Conservation (phyloP, 2,888 invertebrate species). For the Spialia ferax region DNA sequence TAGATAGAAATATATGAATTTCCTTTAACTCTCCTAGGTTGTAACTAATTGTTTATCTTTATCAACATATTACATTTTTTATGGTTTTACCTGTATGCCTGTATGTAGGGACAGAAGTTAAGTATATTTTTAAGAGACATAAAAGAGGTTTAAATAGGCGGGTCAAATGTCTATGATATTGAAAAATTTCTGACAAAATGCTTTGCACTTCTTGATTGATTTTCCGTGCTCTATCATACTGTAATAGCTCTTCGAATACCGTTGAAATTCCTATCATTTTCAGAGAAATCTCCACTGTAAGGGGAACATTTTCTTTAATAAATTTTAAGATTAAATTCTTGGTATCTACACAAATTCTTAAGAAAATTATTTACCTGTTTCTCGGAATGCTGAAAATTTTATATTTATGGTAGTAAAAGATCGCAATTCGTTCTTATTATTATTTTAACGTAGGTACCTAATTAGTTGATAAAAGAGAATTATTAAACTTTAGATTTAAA, state of each 20-base stretch:
- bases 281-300: background rate
- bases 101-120: no score
- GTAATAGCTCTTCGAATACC: conserved; percentile 20
- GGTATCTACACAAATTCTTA: background rate
- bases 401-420: background rate
- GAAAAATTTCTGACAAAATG: conserved; percentile 4
- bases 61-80: background rate
- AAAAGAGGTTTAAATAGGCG: background rate
- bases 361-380: background rate
- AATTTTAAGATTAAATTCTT: conserved; percentile 26
- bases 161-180: conserved; percentile 16
- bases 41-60: no score
- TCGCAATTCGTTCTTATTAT: no score
- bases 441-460: no score
- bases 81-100: no score
- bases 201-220: conserved; percentile 20
- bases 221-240: conserved; percentile 29
- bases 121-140: background rate
- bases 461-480: no score
- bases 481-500: no score
- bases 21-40: no score
- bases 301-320: conserved; percentile 21
- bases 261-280: conserved; percentile 31
- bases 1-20: no score
- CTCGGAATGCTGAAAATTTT: background rate